phyloP scores from a whole-genome alignment of 2,888 invertebrate species.

The Gymnoscelis rufifasciata region DNA sequence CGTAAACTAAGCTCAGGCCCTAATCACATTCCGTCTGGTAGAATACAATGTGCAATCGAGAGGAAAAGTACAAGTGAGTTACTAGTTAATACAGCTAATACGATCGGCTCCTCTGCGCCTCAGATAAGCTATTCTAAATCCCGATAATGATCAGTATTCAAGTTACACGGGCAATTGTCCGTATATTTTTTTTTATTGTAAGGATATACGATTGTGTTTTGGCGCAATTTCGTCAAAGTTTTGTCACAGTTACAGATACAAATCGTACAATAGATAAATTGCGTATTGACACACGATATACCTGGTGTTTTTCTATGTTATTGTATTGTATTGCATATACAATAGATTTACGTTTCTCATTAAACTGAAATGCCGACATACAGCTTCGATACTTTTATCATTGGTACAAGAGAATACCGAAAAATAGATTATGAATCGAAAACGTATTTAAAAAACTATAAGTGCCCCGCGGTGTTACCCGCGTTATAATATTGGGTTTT shows the following conservation, averaged over 20 bases:
- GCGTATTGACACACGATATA: constrained; percentile 71
- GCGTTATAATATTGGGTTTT: no score
- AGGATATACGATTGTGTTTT: constrained; percentile 72
- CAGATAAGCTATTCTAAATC: constrained; percentile 65
- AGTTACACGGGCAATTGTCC: constrained; percentile 69
- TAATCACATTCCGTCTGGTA: constrained; percentile 29
- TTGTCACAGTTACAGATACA: constrained; percentile 68
- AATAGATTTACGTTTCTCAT: constrained; percentile 54
- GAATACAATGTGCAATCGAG: constrained; percentile 53
- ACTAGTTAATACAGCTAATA: constrained; percentile 42
- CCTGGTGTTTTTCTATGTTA: constrained; percentile 61
- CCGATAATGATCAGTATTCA: constrained; percentile 75
- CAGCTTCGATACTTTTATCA: background rate
- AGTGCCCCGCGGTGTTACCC: no score
- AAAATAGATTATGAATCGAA: background rate
- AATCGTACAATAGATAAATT: constrained; percentile 64
- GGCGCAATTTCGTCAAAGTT: constrained; percentile 59
- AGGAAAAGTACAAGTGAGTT: constrained; percentile 59
- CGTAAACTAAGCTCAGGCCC: background rate
- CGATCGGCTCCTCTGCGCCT: constrained; percentile 64
- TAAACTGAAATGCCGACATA: constrained; percentile 25
- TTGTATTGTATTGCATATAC: constrained; percentile 40
- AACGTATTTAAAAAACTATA: background rate
- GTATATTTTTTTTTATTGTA: constrained; percentile 48
- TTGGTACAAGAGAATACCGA: background rate